A percentile compares a stretch with the other conserved stretches of the same genome.
These are phyloP conservation scores for Trichogramma evanescens DNA, from an alignment of 2,888 invertebrate species.

Conservation along the genomic window DNA sequence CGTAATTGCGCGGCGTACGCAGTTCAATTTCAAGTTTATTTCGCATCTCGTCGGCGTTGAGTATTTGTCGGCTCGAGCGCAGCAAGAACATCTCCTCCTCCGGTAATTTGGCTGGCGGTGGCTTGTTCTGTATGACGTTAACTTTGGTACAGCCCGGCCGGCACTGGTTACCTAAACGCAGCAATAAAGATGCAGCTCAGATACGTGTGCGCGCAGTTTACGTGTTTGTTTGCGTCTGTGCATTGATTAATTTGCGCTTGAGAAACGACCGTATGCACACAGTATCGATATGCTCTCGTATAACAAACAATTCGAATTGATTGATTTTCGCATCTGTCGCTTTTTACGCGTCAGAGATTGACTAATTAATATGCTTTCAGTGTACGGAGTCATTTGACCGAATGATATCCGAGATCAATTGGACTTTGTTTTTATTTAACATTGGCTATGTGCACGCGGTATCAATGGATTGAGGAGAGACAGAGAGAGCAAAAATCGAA, in stretches of 20 bases:
- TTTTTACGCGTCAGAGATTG: too few relatives aligned
- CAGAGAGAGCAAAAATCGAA: too few relatives aligned
- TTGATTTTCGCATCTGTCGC: background rate
- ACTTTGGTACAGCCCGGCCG: slow-evolving; percentile 28
- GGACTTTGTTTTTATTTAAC: too few relatives aligned
- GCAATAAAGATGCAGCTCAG: background rate
- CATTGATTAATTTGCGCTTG: background rate
- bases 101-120: slow-evolving; percentile 26
- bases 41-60: slow-evolving; percentile 25
- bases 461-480: too few relatives aligned
- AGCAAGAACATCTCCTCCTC: slow-evolving; percentile 33
- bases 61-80: slow-evolving; percentile 26
- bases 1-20: slow-evolving; percentile 36
- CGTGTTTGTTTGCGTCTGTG: background rate
- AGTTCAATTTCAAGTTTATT: slow-evolving; percentile 35
- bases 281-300: slow-evolving; percentile 4
- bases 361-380: too few relatives aligned
- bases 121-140: slow-evolving; percentile 27
- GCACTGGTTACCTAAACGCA: slow-evolving; percentile 26
- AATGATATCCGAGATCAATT: too few relatives aligned
- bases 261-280: background rate
- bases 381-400: too few relatives aligned
- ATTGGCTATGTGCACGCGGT: too few relatives aligned
- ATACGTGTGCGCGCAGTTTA: too few relatives aligned
- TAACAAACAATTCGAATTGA: background rate